phyloP scores from a whole-genome alignment of 2,113 vertebrate genomes.

The Vidua macroura region DNA sequence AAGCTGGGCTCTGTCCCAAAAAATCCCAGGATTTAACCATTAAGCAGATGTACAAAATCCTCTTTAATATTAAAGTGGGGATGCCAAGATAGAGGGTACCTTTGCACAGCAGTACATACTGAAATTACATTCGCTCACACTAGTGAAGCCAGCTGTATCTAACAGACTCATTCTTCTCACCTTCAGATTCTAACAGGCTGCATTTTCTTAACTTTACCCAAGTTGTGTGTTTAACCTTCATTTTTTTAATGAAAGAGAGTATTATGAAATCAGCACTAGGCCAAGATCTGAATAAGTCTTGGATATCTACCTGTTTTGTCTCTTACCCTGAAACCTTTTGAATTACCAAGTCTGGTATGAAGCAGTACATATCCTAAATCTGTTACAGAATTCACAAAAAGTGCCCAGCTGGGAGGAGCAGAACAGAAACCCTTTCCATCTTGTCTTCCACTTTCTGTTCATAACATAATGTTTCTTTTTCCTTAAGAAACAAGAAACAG shows the following conservation, averaged over 20 bases:
- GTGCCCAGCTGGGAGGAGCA: neutral
- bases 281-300: neutral
- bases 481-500: neutral
- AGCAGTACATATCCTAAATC: neutral
- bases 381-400: neutral
- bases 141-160: neutral
- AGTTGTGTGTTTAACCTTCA: neutral
- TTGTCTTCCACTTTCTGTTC: neutral
- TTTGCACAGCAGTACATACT: neutral
- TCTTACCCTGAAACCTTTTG: neutral
- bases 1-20: neutral
- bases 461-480: neutral
- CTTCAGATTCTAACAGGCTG: neutral
- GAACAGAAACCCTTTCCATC: neutral
- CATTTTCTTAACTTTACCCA: neutral
- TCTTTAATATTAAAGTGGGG: neutral
- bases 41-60: neutral
- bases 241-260: neutral
- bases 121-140: neutral
- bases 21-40: neutral
- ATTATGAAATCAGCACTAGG: neutral
- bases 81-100: fast-evolving
- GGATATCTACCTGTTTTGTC: neutral
- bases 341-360: neutral
- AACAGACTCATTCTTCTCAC: neutral